A percentile compares a stretch with the other conserved stretches of the same genome.
Evolutionary conservation across 2,113 vertebrate species (phyloP).

Genomic region (Rhinogobius similis): DNA sequence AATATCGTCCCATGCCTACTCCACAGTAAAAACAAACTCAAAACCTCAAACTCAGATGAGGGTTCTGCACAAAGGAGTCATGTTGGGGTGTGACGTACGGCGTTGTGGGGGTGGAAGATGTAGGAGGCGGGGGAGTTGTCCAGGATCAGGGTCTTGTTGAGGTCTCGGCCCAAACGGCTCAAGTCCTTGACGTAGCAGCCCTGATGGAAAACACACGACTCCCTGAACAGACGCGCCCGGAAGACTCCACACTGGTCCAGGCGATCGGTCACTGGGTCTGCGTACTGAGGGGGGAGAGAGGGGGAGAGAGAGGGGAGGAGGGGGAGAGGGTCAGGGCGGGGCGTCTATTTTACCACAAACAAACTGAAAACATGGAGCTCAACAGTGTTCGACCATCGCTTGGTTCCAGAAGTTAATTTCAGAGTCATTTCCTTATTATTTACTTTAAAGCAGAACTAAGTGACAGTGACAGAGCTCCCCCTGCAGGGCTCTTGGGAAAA

Average conservation of each 20-base stretch:
- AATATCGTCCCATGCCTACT: no score
- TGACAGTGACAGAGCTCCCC: no score
- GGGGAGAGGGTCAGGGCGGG: constrained; percentile 3
- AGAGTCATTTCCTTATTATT: no score
- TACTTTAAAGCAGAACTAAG: no score
- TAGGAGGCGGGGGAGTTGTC: constrained; percentile 91
- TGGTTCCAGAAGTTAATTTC: no score
- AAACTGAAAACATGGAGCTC: no score
- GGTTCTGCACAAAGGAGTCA: no score
- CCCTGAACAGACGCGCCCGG: constrained; percentile 85
- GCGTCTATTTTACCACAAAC: no score
- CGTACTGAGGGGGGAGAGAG: constrained; percentile 76
- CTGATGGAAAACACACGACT: constrained; percentile 92
- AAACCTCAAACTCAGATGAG: no score
- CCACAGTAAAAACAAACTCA: no score
- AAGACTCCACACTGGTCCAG: constrained; percentile 85
- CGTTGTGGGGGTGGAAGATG: constrained; percentile 91
- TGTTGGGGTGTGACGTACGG: constrained; percentile 81
- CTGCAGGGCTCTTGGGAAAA: no score
- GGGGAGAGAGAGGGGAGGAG: neutral
- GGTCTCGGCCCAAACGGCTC: constrained; percentile 85
- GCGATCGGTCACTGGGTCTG: constrained; percentile 88
- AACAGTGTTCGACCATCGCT: no score
- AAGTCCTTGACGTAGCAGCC: constrained; percentile 91
- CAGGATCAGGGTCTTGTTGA: constrained; percentile 86